Base-by-base conservation (phyloP, 2,797 vertebrate species). In the Intellagama lesueurii region DNA sequence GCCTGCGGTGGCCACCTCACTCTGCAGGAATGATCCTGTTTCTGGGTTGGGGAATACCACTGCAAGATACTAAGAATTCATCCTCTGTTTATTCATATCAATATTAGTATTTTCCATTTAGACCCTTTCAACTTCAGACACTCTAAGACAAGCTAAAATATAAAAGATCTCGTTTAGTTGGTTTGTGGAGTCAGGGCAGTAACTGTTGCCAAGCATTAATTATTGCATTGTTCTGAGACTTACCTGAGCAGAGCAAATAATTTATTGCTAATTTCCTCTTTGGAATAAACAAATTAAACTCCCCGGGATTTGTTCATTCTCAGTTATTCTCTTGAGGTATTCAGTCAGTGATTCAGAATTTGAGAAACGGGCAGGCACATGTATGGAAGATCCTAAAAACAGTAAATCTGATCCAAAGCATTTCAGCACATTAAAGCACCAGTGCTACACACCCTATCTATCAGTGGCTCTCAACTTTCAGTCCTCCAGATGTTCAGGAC, bases 171-270 rank as follows among this genome's bases (percentile, higher is more conserved):
- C 75, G 40, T 9, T 89, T 81, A 89, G 81, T 68, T 81, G n/a
- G 12, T 44, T 75, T 88, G 56, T 75, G 70, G 77, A 85, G 26
- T 32, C 77, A 44, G 35, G 49, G 17, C 32, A 88, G 56, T 32
- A 84, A 30, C 12, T 35, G 69, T 35, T 83, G 26, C 75, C 32
- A 80, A 75, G 19, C 56, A 80, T 52, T 88, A 52, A 75, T 76
- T 44, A 17, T 81, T 76, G 14, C 22, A 72, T 9, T 60, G 66
- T 84, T 75, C 24, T 76, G 7, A 30, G 32, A 35, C n/a, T 49
- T 75, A 47, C 12, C 80, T 49, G 44, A 88, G 22, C 17, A 85
- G n/a, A 75, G 70, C 70, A 75, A 90, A 88, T 85, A 90, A 88
- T 85, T 75, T 76, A 90, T 85, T 88, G 24, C 49, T 16, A 40